Evolutionary conservation across 2,888 invertebrate genomes (phyloP).

Genomic region (Dicyrtoma fusca): DNA sequence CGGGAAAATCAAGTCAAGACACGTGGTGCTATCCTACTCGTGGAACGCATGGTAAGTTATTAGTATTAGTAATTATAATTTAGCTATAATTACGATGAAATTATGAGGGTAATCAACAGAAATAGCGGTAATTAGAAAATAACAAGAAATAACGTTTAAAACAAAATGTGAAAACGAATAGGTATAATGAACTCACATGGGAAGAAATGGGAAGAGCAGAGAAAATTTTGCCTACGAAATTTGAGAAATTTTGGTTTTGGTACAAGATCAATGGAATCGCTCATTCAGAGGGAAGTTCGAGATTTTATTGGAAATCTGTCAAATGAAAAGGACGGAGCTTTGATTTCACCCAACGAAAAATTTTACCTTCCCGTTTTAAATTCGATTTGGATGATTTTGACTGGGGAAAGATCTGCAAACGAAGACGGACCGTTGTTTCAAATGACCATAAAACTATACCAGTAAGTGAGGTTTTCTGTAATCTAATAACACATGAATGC

Average conservation of each 20-base stretch:
- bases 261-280: background rate
- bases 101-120: too few species aligned
- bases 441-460: too few species aligned
- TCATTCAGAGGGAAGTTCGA: background rate
- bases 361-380: constrained; percentile 8
- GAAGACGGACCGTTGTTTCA: background rate
- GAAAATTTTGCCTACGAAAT: constrained; percentile 6
- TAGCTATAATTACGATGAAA: too few species aligned
- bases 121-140: too few species aligned
- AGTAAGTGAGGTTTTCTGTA: too few species aligned
- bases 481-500: too few species aligned
- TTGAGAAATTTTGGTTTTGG: constrained; percentile 21
- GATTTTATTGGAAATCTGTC: background rate
- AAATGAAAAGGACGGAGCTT: too few species aligned
- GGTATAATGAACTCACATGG: too few species aligned
- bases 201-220: constrained; percentile 7
- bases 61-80: too few species aligned
- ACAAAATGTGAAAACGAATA: too few species aligned
- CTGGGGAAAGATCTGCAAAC: background rate
- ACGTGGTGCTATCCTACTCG: background rate
- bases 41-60: background rate
- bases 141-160: too few species aligned
- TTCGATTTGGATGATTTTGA: constrained; percentile 6
- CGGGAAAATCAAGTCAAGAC: constrained; percentile 4
- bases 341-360: background rate